These are phyloP conservation scores for Thera obeliscata DNA, from an alignment of 2,888 invertebrate genomes.

Conservation along the genomic window DNA sequence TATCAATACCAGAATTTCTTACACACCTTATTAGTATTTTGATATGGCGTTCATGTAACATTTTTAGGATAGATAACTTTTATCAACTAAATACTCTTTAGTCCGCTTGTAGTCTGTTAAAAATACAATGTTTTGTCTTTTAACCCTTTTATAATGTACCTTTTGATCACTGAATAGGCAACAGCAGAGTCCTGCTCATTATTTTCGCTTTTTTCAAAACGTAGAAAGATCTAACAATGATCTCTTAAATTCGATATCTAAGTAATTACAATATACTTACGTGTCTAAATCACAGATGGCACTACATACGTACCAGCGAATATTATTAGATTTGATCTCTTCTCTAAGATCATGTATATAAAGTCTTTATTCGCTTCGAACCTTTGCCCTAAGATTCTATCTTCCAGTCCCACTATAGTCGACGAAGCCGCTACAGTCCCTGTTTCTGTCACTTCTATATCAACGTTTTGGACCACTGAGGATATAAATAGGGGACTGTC, in stretches of 20 bases:
- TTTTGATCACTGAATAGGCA: too few relatives aligned
- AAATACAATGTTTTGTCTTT: too few relatives aligned
- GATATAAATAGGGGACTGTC: slow-evolving; percentile 84
- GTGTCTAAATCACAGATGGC: slow-evolving; percentile 50
- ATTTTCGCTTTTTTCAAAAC: too few relatives aligned
- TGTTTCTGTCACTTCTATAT: slow-evolving; percentile 89
- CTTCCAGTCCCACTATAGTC: slow-evolving; percentile 78
- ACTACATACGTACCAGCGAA: slow-evolving; percentile 85
- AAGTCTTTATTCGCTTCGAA: slow-evolving; percentile 88
- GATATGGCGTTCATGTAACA: too few relatives aligned
- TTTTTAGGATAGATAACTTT: too few relatives aligned
- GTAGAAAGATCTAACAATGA: too few relatives aligned
- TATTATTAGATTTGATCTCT: slow-evolving; percentile 83
- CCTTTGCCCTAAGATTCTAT: slow-evolving; percentile 76
- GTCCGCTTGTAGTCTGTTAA: too few relatives aligned
- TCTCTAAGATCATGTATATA: slow-evolving; percentile 87
- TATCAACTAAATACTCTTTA: too few relatives aligned
- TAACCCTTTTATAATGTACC: too few relatives aligned
- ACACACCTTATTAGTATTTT: too few relatives aligned
- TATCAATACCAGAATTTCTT: too few relatives aligned
- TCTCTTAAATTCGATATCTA: neutral
- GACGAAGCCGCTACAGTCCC: slow-evolving; percentile 89
- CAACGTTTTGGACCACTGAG: slow-evolving; percentile 87
- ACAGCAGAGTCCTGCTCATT: too few relatives aligned
- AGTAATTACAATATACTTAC: neutral